Evolutionary conservation across 1,140 invertebrate species (phyloP).

Genomic region (Wiebesia pumilae): DNA sequence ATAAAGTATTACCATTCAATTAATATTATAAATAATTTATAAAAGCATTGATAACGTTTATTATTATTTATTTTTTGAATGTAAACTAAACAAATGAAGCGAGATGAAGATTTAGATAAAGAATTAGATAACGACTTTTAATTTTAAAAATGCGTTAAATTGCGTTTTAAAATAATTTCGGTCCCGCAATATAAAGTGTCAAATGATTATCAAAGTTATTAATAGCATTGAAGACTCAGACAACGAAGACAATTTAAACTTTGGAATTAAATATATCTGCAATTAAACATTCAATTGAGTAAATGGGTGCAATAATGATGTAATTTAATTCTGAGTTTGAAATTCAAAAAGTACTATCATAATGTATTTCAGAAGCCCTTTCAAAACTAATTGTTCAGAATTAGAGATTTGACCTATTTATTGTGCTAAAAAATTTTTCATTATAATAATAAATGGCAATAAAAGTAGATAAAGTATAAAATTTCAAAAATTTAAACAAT

Average conservation of each 20-base stretch:
- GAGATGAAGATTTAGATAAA: no score
- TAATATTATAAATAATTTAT: no score
- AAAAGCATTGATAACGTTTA: no score
- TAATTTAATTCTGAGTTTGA: background rate
- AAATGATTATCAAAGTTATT: constrained; percentile 1
- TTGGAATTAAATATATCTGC: background rate
- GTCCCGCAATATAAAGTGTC: background rate
- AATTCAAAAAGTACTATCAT: background rate
- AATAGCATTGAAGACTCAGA: background rate
- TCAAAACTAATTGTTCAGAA: background rate
- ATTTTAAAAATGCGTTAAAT: background rate
- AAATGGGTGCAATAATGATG: background rate
- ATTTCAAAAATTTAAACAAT: no score
- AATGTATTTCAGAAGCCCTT: background rate
- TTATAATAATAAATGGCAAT: no score
- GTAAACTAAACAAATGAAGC: no score
- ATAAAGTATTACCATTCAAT: no score
- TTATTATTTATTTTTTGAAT: no score
- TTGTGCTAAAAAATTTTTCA: background rate
- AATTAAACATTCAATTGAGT: background rate
- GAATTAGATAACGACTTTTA: background rate
- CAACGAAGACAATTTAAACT: background rate
- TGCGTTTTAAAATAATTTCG: background rate
- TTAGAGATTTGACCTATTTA: background rate
- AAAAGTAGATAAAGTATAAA: no score